Percentiles rank a stretch among this genome's conserved stretches.
Conservation (phyloP, 2,113 vertebrate species). For the Zosterops borbonicus region DNA sequence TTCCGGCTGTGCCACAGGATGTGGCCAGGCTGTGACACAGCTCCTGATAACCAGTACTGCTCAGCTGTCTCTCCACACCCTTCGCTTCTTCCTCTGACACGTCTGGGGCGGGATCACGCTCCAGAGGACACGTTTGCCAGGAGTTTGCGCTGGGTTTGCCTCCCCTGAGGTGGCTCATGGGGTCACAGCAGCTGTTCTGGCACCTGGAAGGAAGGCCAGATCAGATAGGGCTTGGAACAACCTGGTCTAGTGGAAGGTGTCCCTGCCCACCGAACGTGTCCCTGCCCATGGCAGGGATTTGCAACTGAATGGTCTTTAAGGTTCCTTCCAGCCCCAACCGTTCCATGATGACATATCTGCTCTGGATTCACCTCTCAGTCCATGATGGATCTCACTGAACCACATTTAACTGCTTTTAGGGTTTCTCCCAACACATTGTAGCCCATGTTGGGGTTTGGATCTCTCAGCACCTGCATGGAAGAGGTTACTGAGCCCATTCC, state of each 20-base stretch:
- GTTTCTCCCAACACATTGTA: rapidly evolving
- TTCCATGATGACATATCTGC: not conserved
- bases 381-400: not conserved
- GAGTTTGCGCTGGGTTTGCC: not conserved
- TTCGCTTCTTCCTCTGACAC: not conserved
- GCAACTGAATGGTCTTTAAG: not conserved
- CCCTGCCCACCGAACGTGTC: not conserved
- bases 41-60: not conserved
- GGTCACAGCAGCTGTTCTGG: not conserved
- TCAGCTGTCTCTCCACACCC: not conserved
- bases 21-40: slow-evolving; percentile 48
- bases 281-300: not conserved
- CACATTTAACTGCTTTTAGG: not conserved
- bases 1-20: slow-evolving; percentile 23
- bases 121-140: not conserved
- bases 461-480: not conserved
- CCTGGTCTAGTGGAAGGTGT: not conserved
- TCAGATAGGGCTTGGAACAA: not conserved
- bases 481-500: not conserved
- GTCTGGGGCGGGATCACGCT: not conserved
- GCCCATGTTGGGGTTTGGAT: not conserved
- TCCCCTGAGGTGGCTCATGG: rapidly evolving
- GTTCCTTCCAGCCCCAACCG: not conserved
- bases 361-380: not conserved
- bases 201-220: not conserved